phyloP scores from a whole-genome alignment of 2,797 vertebrate genomes.

The Epinephelus malabaricus region DNA sequence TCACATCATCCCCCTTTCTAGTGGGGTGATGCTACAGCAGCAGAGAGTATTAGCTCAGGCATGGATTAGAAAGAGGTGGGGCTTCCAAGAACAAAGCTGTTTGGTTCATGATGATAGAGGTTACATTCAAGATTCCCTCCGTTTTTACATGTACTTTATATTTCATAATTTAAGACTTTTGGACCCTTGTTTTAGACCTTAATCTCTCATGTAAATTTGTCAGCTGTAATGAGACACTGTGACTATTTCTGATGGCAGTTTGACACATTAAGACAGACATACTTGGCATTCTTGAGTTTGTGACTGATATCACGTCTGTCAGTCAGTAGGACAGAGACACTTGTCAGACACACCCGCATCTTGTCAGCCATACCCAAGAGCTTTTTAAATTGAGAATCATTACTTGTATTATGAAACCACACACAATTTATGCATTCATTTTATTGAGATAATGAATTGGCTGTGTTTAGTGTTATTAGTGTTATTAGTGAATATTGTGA shows the following conservation, averaged over 20 bases:
- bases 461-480: neutral
- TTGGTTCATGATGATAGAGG: slow-evolving; percentile 33
- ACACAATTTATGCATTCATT: neutral
- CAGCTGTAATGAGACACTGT: neutral
- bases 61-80: slow-evolving; percentile 62
- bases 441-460: neutral
- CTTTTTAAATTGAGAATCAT: neutral
- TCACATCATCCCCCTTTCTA: slow-evolving; percentile 54
- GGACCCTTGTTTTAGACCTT: neutral
- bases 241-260: slow-evolving; percentile 6
- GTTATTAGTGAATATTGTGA: neutral
- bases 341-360: slow-evolving; percentile 25
- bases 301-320: slow-evolving; percentile 13
- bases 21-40: slow-evolving; percentile 24
- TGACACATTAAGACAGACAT: slow-evolving; percentile 9
- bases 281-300: slow-evolving; percentile 47
- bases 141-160: neutral
- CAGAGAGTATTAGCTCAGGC: slow-evolving; percentile 44
- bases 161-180: neutral
- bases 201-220: neutral
- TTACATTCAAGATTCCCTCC: neutral
- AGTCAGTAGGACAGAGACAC: slow-evolving; percentile 9
- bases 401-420: neutral
- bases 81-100: slow-evolving; percentile 33
- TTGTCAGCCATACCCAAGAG: neutral